These are phyloP conservation scores for Mobula birostris DNA, from an alignment of 2,113 vertebrate species.

Conservation along the genomic window DNA sequence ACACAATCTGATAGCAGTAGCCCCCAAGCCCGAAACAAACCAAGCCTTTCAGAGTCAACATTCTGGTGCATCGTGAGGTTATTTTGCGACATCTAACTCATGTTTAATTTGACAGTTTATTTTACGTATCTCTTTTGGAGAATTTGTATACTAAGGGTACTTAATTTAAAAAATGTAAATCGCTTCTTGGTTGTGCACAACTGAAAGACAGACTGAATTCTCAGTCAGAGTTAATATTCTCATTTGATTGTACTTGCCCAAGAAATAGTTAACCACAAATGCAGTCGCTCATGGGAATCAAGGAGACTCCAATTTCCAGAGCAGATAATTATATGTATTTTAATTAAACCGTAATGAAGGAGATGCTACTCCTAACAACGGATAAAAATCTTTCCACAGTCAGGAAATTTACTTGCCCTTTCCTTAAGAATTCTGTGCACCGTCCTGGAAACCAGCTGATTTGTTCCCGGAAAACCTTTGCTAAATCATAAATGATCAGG, in stretches of 20 bases:
- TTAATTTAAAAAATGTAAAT: not conserved
- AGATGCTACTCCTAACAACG: too few relatives aligned
- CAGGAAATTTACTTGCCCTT: not conserved
- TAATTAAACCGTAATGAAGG: conserved; percentile 30
- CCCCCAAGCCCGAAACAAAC: not conserved
- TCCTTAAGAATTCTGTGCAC: not conserved
- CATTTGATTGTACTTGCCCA: not conserved
- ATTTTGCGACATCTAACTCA: not conserved
- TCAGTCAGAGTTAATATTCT: not conserved
- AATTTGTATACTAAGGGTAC: not conserved
- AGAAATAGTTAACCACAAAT: conserved; percentile 2
- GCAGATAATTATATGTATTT: conserved; percentile 14
- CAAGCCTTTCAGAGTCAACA: not conserved
- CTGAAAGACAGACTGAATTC: not conserved
- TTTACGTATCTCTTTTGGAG: too few relatives aligned
- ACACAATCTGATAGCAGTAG: not conserved
- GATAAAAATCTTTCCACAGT: not conserved
- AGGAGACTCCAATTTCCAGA: conserved; percentile 1
- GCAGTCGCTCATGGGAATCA: not conserved
- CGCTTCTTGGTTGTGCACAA: not conserved
- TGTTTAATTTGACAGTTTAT: not conserved
- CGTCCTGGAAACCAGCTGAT: not conserved
- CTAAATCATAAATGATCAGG: not conserved
- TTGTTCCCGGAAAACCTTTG: not conserved
- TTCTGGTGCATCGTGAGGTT: too few relatives aligned